These are phyloP conservation scores for Drosophila nasuta DNA, from an alignment of 1,140 invertebrate genomes.

Conservation along the genomic window DNA sequence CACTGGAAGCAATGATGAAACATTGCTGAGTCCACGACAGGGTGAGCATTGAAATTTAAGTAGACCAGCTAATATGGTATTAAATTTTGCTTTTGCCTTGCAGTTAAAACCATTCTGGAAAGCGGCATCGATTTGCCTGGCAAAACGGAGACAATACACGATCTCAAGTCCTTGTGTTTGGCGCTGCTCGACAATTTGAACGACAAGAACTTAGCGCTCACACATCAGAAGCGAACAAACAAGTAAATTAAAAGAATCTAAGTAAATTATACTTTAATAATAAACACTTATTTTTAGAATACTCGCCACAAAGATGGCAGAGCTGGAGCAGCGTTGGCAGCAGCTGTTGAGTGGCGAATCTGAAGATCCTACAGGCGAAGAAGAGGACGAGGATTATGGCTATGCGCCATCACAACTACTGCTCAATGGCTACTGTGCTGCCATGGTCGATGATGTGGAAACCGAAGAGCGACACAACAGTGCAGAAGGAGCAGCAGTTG, in stretches of 20 bases:
- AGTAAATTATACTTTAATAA: not conserved
- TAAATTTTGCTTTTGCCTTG: constrained; percentile 6
- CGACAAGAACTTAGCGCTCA: constrained; percentile 92
- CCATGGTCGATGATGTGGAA: constrained; percentile 85
- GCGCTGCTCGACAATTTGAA: constrained; percentile 93
- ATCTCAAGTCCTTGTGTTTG: constrained; percentile 91
- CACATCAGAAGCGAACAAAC: constrained; percentile 94
- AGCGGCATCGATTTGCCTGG: constrained; percentile 88
- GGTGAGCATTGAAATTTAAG: constrained; percentile 73
- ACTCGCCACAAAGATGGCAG: constrained; percentile 86
- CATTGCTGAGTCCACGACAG: constrained; percentile 88
- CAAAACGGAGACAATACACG: constrained; percentile 89
- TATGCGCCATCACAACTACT: constrained; percentile 87
- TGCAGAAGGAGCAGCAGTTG: constrained; percentile 21
- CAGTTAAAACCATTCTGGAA: constrained; percentile 89
- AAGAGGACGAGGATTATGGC: constrained; percentile 60
- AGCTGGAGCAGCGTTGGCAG: constrained; percentile 86
- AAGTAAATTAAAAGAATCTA: constrained; percentile 85
- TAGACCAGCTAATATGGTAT: too few species aligned
- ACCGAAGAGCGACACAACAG: not conserved
- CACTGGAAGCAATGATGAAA: constrained; percentile 83
- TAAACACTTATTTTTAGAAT: constrained; percentile 83
- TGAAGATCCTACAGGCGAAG: constrained; percentile 36
- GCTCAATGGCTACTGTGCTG: constrained; percentile 86
- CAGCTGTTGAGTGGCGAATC: constrained; percentile 63